Percentiles rank a stretch among this genome's conserved stretches.
Conservation (phyloP, 1,140 invertebrate genomes). For the Ips typographus region DNA sequence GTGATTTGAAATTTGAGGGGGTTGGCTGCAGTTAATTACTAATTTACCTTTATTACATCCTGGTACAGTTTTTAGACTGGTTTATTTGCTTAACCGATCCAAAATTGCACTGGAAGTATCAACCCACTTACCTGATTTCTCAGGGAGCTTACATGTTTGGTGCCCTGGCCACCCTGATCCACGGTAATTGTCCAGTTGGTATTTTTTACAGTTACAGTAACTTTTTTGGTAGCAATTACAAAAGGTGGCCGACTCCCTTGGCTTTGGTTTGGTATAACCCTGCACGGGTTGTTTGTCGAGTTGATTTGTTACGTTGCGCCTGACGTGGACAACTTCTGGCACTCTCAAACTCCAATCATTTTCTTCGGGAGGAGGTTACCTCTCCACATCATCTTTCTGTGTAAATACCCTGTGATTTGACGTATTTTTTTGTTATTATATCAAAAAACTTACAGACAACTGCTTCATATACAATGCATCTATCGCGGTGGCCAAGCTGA, state of each 20-base stretch:
- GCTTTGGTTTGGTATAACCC: slow-evolving; percentile 67
- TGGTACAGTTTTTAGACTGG: slow-evolving; percentile 58
- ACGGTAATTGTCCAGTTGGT: slow-evolving; percentile 52
- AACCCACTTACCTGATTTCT: slow-evolving; percentile 63
- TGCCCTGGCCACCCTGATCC: slow-evolving; percentile 58
- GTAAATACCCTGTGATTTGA: slow-evolving; percentile 57
- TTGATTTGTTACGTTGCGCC: slow-evolving; percentile 61
- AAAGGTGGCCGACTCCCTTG: slow-evolving; percentile 69
- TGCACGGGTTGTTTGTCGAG: slow-evolving; percentile 68
- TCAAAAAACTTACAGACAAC: slow-evolving; percentile 63
- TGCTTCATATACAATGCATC: slow-evolving; percentile 74
- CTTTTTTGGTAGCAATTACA: slow-evolving; percentile 58
- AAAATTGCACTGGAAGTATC: slow-evolving; percentile 56
- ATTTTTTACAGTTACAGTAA: slow-evolving; percentile 4
- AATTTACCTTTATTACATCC: not conserved
- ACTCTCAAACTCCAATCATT: slow-evolving; percentile 71
- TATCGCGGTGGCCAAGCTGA: slow-evolving; percentile 64
- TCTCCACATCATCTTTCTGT: slow-evolving; percentile 69
- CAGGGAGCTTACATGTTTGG: slow-evolving; percentile 58
- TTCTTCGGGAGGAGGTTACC: slow-evolving; percentile 68
- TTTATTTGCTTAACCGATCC: slow-evolving; percentile 56
- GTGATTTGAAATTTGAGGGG: slow-evolving; percentile 41
- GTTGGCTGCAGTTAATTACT: slow-evolving; percentile 32
- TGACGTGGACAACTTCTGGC: slow-evolving; percentile 78
- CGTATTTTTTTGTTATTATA: slow-evolving; percentile 5